These are phyloP conservation scores for Acanthurus tractus DNA, from an alignment of 2,797 vertebrate species.

Conservation along the genomic window DNA sequence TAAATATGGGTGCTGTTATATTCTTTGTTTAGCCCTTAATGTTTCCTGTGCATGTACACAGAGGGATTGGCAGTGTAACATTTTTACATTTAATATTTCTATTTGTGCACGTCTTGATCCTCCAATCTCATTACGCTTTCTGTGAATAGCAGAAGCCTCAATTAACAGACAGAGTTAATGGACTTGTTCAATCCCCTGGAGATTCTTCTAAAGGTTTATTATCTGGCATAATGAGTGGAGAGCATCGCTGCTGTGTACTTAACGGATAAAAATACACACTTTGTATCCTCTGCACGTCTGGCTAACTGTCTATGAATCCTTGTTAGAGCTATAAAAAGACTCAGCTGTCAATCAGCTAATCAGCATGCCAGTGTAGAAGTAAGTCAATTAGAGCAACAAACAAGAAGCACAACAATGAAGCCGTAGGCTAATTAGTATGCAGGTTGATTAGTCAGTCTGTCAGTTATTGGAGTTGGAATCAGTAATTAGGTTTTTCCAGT, in stretches of 20 bases:
- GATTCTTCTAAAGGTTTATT: neutral
- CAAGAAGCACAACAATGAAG: neutral
- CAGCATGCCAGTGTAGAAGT: neutral
- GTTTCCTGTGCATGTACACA: constrained; percentile 3
- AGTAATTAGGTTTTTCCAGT: neutral
- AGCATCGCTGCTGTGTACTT: neutral
- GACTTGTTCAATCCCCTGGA: neutral
- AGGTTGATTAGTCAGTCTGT: neutral
- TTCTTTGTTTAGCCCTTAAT: constrained; percentile 16
- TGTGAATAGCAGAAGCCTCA: neutral
- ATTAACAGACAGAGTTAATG: constrained; percentile 1
- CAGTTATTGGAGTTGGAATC: neutral
- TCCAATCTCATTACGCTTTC: constrained; percentile 1
- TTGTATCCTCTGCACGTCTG: neutral
- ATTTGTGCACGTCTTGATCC: constrained; percentile 22
- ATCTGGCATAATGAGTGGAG: constrained; percentile 8
- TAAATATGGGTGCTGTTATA: neutral
- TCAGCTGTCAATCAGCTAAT: constrained; percentile 17
- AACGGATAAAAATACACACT: constrained; percentile 21
- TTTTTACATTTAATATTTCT: constrained; percentile 3
- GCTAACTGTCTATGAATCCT: neutral
- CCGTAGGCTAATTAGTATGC: neutral
- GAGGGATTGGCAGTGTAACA: neutral
- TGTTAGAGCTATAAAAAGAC: constrained; percentile 1
- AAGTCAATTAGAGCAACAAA: constrained; percentile 19